Percentiles rank a stretch among this genome's conserved stretches.
Conservation (phyloP, 1,140 invertebrate species). For the Achatina immaculata region DNA sequence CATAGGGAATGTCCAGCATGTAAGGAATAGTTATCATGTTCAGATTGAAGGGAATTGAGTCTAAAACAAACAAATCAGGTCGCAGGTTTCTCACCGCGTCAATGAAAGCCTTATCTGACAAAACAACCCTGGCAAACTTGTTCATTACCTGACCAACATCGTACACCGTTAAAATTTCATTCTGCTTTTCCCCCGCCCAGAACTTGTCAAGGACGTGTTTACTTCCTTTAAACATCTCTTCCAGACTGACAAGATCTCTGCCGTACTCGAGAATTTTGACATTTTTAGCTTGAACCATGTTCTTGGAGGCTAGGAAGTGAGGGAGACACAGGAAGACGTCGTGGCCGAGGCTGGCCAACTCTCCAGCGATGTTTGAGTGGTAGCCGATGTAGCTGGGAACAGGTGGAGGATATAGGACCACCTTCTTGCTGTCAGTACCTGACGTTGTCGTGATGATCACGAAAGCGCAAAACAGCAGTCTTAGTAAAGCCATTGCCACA, state of each 20-base stretch:
- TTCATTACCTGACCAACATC: not conserved
- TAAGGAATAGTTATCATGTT: constrained; percentile 38
- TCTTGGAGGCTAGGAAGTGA: constrained; percentile 10
- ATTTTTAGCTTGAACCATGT: constrained; percentile 16
- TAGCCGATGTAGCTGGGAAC: constrained; percentile 23
- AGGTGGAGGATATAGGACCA: constrained; percentile 29
- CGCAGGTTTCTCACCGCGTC: not conserved
- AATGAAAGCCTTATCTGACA: constrained; percentile 13
- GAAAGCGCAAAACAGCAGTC: not conserved
- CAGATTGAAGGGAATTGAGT: constrained; percentile 16
- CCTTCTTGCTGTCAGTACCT: constrained; percentile 13
- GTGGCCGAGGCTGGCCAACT: constrained; percentile 30
- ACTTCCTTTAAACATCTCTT: constrained; percentile 14
- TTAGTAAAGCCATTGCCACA: not conserved
- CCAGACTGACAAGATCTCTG: not conserved
- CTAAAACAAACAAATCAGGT: constrained; percentile 40
- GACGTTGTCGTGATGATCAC: not conserved
- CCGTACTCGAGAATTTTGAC: constrained; percentile 26
- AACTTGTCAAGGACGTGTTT: constrained; percentile 18
- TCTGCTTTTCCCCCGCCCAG: constrained; percentile 14
- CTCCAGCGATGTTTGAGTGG: constrained; percentile 29
- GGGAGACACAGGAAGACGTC: constrained; percentile 33
- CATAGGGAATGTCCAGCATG: constrained; percentile 39
- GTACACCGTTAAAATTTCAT: not conserved
- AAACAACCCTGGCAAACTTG: not conserved